Evolutionary conservation across 2,113 vertebrate genomes (phyloP).

Genomic region (Grallaria varia): DNA sequence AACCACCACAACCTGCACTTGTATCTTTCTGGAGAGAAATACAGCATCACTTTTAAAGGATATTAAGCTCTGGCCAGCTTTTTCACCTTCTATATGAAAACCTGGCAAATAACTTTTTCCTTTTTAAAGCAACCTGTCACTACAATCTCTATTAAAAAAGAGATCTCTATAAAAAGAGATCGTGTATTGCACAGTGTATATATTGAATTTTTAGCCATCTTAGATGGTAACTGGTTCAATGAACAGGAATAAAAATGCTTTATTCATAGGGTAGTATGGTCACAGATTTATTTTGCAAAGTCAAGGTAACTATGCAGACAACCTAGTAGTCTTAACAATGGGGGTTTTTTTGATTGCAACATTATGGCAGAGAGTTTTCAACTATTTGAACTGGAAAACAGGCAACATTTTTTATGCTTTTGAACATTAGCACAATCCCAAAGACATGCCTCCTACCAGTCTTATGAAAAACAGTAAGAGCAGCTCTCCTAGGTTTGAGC

Average conservation of each 20-base stretch:
- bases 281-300: background rate
- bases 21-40: background rate
- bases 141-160: background rate
- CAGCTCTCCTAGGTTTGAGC: background rate
- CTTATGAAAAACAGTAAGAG: background rate
- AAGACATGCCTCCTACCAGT: background rate
- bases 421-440: background rate
- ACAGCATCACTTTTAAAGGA: background rate
- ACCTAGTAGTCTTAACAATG: background rate
- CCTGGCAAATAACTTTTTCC: background rate
- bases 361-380: background rate
- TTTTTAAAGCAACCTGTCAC: background rate
- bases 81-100: background rate
- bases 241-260: background rate
- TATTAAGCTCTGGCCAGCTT: background rate
- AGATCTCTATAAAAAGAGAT: background rate
- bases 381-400: background rate
- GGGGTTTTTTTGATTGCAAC: background rate
- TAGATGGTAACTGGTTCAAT: background rate
- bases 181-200: background rate
- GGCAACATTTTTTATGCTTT: background rate
- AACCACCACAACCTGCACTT: background rate
- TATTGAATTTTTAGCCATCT: background rate
- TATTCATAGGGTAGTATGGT: background rate
- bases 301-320: background rate